Conservation (phyloP, 2,113 vertebrate genomes). For the Hypomesus transpacificus region DNA sequence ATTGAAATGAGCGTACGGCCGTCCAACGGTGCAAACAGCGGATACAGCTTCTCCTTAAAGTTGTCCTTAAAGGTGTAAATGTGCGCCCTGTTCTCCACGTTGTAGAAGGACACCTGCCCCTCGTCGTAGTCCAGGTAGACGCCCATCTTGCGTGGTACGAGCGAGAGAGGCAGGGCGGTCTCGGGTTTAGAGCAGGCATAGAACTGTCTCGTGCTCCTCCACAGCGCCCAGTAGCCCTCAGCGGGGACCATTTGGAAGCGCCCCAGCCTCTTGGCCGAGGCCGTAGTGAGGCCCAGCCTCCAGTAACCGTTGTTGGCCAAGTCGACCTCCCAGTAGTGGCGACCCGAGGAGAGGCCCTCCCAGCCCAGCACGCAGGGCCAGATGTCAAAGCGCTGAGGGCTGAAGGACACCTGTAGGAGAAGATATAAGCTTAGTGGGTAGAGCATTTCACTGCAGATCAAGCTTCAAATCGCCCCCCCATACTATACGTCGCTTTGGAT, state of each 20-base stretch:
- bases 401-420: slow-evolving; percentile 11
- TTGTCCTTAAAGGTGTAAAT: slow-evolving; percentile 42
- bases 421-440: too few species aligned
- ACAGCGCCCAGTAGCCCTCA: slow-evolving; percentile 46
- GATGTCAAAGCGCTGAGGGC: slow-evolving; percentile 34
- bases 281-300: slow-evolving; percentile 45
- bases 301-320: slow-evolving; percentile 45
- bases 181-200: slow-evolving; percentile 44
- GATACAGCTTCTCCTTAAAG: slow-evolving; percentile 47
- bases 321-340: slow-evolving; percentile 56
- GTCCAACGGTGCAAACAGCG: slow-evolving; percentile 45
- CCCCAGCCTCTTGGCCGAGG: slow-evolving; percentile 36
- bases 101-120: slow-evolving; percentile 53
- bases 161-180: slow-evolving; percentile 20
- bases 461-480: too few species aligned
- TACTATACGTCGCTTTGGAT: too few species aligned
- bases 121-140: slow-evolving; percentile 52
- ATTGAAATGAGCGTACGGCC: slow-evolving; percentile 48
- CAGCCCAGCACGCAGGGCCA: slow-evolving; percentile 46
- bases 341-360: slow-evolving; percentile 34
- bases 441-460: too few species aligned
- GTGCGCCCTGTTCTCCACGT: slow-evolving; percentile 32
- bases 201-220: slow-evolving; percentile 47
- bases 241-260: slow-evolving; percentile 30
- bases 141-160: slow-evolving; percentile 30